Conservation (phyloP, 2,888 invertebrate genomes). For the Acrobasis consociella region DNA sequence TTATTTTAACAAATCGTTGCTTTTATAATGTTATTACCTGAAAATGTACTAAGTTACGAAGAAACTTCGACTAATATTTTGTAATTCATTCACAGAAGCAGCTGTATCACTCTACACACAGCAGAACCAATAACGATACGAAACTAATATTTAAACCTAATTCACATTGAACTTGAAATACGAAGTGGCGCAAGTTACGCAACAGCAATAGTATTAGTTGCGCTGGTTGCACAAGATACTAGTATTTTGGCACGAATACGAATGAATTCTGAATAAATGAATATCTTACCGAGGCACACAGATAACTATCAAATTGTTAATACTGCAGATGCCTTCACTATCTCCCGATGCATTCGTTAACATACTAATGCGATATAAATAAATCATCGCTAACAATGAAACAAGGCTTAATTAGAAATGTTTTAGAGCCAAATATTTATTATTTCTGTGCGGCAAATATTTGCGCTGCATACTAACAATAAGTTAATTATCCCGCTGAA, state of each 20-base stretch:
- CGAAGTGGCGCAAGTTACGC: slow-evolving; percentile 8
- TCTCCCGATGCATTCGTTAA: slow-evolving; percentile 50
- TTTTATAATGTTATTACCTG: not conserved
- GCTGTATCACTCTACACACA: too few species aligned
- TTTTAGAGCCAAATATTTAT: slow-evolving; percentile 5
- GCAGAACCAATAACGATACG: too few species aligned
- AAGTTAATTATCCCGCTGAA: slow-evolving; percentile 10
- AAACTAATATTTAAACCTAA: not conserved
- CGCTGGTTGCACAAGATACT: slow-evolving; percentile 26
- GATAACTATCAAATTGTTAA: slow-evolving; percentile 41
- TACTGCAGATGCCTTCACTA: slow-evolving; percentile 36
- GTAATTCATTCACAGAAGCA: too few species aligned
- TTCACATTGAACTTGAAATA: slow-evolving; percentile 22
- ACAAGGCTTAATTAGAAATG: slow-evolving; percentile 23
- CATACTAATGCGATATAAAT: slow-evolving; percentile 46
- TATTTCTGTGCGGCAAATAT: slow-evolving; percentile 9
- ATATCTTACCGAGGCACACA: slow-evolving; percentile 38
- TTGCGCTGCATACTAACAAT: slow-evolving; percentile 5
- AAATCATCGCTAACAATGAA: slow-evolving; percentile 28
- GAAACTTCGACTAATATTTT: too few species aligned
- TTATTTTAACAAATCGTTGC: not conserved
- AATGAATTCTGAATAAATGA: slow-evolving; percentile 40
- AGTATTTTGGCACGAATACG: slow-evolving; percentile 24
- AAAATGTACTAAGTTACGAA: too few species aligned
- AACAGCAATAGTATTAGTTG: slow-evolving; percentile 6